Conservation (phyloP, 1,140 invertebrate species). For the Leucophenga varia region DNA sequence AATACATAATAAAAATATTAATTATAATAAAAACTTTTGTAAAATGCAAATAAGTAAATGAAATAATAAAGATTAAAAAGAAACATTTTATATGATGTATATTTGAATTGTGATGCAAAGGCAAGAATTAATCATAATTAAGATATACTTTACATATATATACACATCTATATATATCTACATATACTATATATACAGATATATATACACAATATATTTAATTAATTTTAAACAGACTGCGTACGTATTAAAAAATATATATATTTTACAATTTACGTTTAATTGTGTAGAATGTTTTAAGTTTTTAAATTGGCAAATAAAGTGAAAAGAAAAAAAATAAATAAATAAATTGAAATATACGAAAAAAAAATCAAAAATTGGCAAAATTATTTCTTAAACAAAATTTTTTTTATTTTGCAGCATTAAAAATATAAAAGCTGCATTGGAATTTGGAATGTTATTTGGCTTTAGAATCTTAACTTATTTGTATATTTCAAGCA, state of each 20-base stretch:
- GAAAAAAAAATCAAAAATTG: background rate
- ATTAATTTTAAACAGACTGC: slow-evolving; percentile 54
- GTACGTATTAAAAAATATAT: slow-evolving; percentile 54
- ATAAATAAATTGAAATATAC: slow-evolving; percentile 32
- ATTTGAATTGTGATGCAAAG: slow-evolving; percentile 50
- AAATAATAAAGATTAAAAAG: too few relatives aligned
- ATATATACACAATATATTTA: slow-evolving; percentile 35
- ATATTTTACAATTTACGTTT: slow-evolving; percentile 49
- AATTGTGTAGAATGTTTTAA: slow-evolving; percentile 54
- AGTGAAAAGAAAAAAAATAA: slow-evolving; percentile 54
- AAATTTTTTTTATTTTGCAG: too few relatives aligned
- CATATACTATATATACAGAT: slow-evolving; percentile 32
- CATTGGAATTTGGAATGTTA: too few relatives aligned
- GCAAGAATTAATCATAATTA: slow-evolving; percentile 53
- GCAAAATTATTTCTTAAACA: too few relatives aligned
- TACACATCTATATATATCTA: slow-evolving; percentile 13
- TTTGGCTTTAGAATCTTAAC: too few relatives aligned
- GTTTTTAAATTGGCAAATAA: slow-evolving; percentile 54
- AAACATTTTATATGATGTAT: slow-evolving; percentile 39
- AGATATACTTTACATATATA: slow-evolving; percentile 42
- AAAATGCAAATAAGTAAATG: slow-evolving; percentile 11
- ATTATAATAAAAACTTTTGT: slow-evolving; percentile 21
- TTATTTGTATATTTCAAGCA: too few relatives aligned
- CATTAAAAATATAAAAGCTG: too few relatives aligned
- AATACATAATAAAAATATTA: slow-evolving; percentile 13